Conservation (phyloP, 92 coral and sea anemone genomes). For the Metridium senile region DNA sequence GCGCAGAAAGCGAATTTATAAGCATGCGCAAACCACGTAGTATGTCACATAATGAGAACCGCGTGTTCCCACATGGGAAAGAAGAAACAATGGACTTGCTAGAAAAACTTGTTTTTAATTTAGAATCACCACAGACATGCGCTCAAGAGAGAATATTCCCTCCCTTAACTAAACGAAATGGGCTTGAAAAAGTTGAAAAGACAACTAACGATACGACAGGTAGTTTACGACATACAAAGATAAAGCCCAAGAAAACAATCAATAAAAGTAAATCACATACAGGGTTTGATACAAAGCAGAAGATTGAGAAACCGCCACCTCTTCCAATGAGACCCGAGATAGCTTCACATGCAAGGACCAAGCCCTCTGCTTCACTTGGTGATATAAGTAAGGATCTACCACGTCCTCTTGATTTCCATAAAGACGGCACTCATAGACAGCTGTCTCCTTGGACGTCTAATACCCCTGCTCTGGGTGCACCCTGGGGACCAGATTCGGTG, state of each 20-base stretch:
- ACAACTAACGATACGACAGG: background rate
- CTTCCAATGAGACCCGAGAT: conserved; percentile 51
- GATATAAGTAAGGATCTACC: conserved; percentile 54
- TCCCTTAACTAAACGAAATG: conserved; percentile 40
- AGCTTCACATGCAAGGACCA: conserved; percentile 33
- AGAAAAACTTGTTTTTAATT: conserved; percentile 50
- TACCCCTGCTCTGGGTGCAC: conserved; percentile 8
- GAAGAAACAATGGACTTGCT: conserved; percentile 44
- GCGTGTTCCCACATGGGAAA: background rate
- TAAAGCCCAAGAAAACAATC: conserved; percentile 5
- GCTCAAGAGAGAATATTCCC: conserved; percentile 51
- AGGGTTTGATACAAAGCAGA: conserved; percentile 16
- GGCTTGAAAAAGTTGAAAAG: conserved; percentile 25
- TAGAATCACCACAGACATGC: conserved; percentile 57
- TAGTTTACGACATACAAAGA: background rate
- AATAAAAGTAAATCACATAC: conserved; percentile 38
- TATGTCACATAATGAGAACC: background rate
- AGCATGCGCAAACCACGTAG: background rate
- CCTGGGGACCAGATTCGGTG: conserved; percentile 40
- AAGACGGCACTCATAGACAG: conserved; percentile 44
- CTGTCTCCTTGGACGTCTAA: conserved; percentile 2
- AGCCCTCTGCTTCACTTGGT: conserved; percentile 43
- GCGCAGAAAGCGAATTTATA: background rate
- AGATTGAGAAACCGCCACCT: conserved; percentile 46
- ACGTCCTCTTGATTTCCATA: conserved; percentile 58